phyloP scores from a whole-genome alignment of 2,797 vertebrate genomes.

The Kryptolebias ocellatus region DNA sequence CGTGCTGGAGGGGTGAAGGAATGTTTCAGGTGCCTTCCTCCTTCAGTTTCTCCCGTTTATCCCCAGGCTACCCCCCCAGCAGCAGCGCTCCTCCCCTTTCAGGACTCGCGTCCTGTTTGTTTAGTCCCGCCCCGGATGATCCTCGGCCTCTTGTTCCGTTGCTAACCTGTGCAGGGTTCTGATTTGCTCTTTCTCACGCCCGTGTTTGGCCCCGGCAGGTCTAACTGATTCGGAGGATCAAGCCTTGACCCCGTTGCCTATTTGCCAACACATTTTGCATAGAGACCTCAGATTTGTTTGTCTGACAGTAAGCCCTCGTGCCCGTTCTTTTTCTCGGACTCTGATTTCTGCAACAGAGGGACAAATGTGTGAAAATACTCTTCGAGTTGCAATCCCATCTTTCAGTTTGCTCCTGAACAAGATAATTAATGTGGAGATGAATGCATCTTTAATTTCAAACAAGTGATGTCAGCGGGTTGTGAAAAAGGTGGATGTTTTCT shows the following conservation, averaged over 20 bases:
- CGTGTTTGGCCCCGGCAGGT: conserved; percentile 53
- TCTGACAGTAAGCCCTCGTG: conserved; percentile 54
- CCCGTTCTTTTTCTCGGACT: conserved; percentile 57
- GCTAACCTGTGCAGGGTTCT: conserved; percentile 73
- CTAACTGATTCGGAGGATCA: conserved; percentile 72
- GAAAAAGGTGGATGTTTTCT: too few relatives aligned
- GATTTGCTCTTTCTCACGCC: conserved; percentile 74
- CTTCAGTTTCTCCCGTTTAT: conserved; percentile 49
- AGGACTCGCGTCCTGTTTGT: conserved; percentile 77
- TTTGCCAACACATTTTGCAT: conserved; percentile 82
- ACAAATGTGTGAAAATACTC: not conserved
- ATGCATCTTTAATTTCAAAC: too few relatives aligned
- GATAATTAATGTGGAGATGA: too few relatives aligned
- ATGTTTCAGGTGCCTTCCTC: conserved; percentile 32
- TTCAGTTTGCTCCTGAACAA: not conserved
- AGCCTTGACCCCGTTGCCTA: conserved; percentile 59
- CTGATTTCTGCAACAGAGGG: conserved; percentile 73
- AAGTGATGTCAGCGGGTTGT: too few relatives aligned
- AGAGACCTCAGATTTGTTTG: conserved; percentile 85
- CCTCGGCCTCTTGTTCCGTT: conserved; percentile 35
- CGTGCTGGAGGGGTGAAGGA: conserved; percentile 10
- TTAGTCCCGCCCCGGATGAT: conserved; percentile 54
- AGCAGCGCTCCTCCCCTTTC: conserved; percentile 52
- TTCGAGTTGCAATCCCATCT: not conserved
- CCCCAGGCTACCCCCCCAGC: conserved; percentile 31